A percentile compares a stretch with the other conserved stretches of the same genome.
Conservation (phyloP, 1,140 invertebrate species). For the Diachasma alloeum region DNA sequence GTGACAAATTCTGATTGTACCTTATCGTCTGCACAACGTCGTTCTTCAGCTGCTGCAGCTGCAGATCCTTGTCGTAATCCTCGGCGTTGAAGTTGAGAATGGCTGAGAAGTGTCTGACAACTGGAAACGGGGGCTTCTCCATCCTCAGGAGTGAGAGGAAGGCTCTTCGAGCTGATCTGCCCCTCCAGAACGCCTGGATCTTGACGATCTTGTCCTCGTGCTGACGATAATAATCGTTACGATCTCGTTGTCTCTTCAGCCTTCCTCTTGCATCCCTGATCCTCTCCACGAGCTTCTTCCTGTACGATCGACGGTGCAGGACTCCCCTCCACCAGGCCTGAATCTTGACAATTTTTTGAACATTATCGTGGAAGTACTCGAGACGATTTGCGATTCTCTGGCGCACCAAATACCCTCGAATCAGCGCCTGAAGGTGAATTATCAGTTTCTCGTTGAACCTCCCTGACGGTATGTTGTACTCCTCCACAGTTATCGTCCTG, state of each 20-base stretch:
- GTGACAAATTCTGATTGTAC: slow-evolving; percentile 79
- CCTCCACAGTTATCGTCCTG: slow-evolving; percentile 39
- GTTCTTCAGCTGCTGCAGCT: slow-evolving; percentile 72
- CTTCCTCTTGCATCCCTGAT: slow-evolving; percentile 43
- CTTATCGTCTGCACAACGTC: slow-evolving; percentile 80
- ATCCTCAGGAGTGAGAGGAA: slow-evolving; percentile 71
- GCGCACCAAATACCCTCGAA: slow-evolving; percentile 72
- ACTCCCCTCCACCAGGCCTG: slow-evolving; percentile 75
- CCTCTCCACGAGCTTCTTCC: slow-evolving; percentile 58
- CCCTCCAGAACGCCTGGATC: slow-evolving; percentile 76
- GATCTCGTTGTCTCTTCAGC: slow-evolving; percentile 44
- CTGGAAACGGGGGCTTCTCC: slow-evolving; percentile 73
- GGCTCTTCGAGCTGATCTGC: slow-evolving; percentile 66
- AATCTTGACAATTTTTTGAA: slow-evolving; percentile 68
- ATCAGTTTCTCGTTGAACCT: slow-evolving; percentile 53
- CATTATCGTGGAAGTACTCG: slow-evolving; percentile 65
- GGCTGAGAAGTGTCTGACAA: slow-evolving; percentile 78
- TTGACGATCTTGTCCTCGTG: slow-evolving; percentile 71
- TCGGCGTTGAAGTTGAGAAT: slow-evolving; percentile 77
- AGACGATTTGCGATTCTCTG: slow-evolving; percentile 64
- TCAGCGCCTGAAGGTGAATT: slow-evolving; percentile 69
- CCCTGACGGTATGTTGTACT: slow-evolving; percentile 33
- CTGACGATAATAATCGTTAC: slow-evolving; percentile 21
- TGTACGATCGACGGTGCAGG: slow-evolving; percentile 64
- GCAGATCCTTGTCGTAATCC: slow-evolving; percentile 76